Percentiles rank a stretch among this genome's conserved stretches.
Conservation (phyloP, 1,140 invertebrate species). For the Thalassaphorura encarpata region DNA sequence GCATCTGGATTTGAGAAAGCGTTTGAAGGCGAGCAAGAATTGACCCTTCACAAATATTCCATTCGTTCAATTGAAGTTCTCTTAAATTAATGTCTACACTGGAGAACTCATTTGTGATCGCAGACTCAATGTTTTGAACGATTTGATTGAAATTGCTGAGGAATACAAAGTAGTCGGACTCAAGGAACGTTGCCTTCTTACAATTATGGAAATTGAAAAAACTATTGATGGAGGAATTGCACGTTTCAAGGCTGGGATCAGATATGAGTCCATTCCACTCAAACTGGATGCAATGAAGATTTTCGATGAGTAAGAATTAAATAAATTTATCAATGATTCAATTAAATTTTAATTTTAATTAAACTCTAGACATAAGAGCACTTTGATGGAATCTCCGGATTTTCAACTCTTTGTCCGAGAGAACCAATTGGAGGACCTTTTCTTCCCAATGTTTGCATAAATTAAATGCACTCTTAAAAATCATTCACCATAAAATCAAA, state of each 20-base stretch:
- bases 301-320: too few relatives aligned
- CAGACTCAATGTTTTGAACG: not conserved
- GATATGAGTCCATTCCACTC: not conserved
- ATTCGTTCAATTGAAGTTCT: not conserved
- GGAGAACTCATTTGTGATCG: not conserved
- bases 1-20: not conserved
- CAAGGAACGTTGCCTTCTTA: not conserved
- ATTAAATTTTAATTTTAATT: too few relatives aligned
- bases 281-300: too few relatives aligned
- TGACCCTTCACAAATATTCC: not conserved
- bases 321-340: too few relatives aligned
- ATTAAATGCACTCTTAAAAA: too few relatives aligned
- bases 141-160: not conserved
- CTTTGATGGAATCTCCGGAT: too few relatives aligned
- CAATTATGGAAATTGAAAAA: not conserved
- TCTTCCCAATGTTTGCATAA: too few relatives aligned
- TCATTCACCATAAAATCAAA: too few relatives aligned
- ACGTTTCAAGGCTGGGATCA: not conserved
- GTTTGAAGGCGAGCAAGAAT: not conserved
- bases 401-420: too few relatives aligned
- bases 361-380: too few relatives aligned
- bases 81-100: not conserved
- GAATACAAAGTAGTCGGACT: not conserved
- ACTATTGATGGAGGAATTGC: not conserved
- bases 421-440: too few relatives aligned